These are phyloP conservation scores for Psilopsiagon aurifrons DNA, from an alignment of 2,113 vertebrate genomes.

Conservation along the genomic window DNA sequence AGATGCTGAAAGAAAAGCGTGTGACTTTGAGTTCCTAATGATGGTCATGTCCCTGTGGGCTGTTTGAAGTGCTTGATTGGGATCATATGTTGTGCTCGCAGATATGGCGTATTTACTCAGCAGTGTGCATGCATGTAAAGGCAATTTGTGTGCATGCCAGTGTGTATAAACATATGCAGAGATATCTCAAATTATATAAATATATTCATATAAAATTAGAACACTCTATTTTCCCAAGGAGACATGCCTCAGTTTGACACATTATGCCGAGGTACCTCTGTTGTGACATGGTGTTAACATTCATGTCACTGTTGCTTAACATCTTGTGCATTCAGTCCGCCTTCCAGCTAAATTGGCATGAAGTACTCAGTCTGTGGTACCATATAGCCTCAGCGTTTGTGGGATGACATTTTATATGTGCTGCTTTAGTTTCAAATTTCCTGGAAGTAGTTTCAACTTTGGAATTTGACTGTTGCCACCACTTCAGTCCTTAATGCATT, in stretches of 20 bases:
- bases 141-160: background rate
- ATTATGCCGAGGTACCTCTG: slow-evolving; percentile 1
- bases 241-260: slow-evolving; percentile 23
- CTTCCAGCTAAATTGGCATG: slow-evolving; percentile 4
- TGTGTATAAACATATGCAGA: background rate
- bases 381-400: background rate
- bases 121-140: background rate
- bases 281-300: slow-evolving; percentile 42
- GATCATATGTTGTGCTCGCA: background rate
- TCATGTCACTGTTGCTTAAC: slow-evolving; percentile 16
- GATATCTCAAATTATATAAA: background rate
- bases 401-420: background rate
- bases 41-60: background rate
- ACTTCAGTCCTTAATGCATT: background rate
- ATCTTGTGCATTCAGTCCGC: background rate
- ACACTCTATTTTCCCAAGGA: background rate
- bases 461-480: background rate
- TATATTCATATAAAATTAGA: background rate
- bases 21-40: fast-evolving
- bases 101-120: background rate
- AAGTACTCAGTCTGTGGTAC: background rate
- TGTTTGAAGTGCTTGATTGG: background rate
- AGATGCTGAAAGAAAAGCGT: background rate
- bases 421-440: background rate
- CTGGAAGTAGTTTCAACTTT: background rate